Base-by-base conservation (phyloP, 2,797 vertebrate genomes). In the Leptatherina wallacei region DNA sequence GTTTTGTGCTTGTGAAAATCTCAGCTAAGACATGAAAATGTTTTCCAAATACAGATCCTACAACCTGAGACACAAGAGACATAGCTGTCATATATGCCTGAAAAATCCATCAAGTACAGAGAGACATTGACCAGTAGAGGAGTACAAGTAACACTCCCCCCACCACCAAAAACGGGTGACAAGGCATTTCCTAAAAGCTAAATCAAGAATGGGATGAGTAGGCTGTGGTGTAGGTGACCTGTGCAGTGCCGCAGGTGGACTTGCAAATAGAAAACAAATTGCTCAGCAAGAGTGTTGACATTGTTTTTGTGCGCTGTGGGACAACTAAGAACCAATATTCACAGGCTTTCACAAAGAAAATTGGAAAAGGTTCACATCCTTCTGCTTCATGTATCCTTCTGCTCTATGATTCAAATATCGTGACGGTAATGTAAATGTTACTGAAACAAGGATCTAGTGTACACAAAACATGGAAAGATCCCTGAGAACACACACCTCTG, bases 261-360 rank as follows among this genome's bases (percentile, higher is more conserved):
- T 89, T 88, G 86, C 83, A 92, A 92, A 92, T 91, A 87, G 89
- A 91, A 92, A 91, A 86, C 88, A 90, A 91, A 92, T 92, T 90
- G 85, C 83, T 68, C 11, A 18, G 79, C 16, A 49, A 16, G 38
- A 65, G 75, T 63, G 81, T 79, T 87, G 86, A 89, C 85, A 82
- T 80, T 79, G 77, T 86, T 80, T 83, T 64, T 10, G 49, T 13
- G 61, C 16, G 1, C 87, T 20, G 67, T 51, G 68, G 85, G 83
- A 83, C 42, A n/a, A 61, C 47, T 24, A 52, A 75, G 40, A 77
- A 78, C 65, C 69, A 78, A 84, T 82, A 73, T 80, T 80, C 84
- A 80, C 75, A 76, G 68, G 30, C 78, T 76, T 80, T 79, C 69
- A 83, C 61, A 78, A 29, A 38, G 74, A 65, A 83, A 86, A 90